Evolutionary conservation across 2,888 invertebrate genomes (phyloP), one percentile per base, ranked within the genome.

Genomic region (Bimastos eiseni): DNA sequence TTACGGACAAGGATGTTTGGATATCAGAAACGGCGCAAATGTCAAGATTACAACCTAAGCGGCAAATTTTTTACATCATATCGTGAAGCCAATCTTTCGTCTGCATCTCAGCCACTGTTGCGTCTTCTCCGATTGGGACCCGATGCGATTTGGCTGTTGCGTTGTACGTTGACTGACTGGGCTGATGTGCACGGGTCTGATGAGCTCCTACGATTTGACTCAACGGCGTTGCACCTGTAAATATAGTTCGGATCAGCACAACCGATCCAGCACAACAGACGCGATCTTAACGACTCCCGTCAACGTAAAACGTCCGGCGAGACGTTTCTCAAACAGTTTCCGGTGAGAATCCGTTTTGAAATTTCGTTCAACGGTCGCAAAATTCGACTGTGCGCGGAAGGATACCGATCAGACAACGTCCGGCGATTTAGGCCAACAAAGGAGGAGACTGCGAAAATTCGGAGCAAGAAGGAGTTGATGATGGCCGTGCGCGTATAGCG

Each of bases 191-290:
- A 70, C n/a, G 70, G 70, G 30, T 70, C 70, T 70, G 70, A 70
- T 70, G 70, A 70, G 70, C 70, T n/a, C 30, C 70, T n/a, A 70
- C 70, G 30, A 70, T 70, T 70, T 70, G 86, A 86, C 86, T 34
- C 17, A 86, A 37, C 86, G 86, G 36, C 86, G 34, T 86, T 34
- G 86, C 86, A 86, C 86, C 86, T 86, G 86, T 86, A 86, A 86
- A 86, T 36, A 37, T 86, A 86, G 86, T 86, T 34, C 86, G 30
- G 70, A 70, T 70, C n/a, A 70, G 30, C n/a, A 13, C 70, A 70
- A 70, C 70, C 30, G 70, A 70, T 70, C 70, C n/a, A 30, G 0
- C 70, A n/a, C 70, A 70, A 70, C 70, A n/a, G 70, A 70, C n/a
- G n/a, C n/a, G 8, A 70, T 70, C 70, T n/a, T 8, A 30, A 70